Evolutionary conservation across 2,113 vertebrate genomes (phyloP).

Genomic region (Bufo bufo): DNA sequence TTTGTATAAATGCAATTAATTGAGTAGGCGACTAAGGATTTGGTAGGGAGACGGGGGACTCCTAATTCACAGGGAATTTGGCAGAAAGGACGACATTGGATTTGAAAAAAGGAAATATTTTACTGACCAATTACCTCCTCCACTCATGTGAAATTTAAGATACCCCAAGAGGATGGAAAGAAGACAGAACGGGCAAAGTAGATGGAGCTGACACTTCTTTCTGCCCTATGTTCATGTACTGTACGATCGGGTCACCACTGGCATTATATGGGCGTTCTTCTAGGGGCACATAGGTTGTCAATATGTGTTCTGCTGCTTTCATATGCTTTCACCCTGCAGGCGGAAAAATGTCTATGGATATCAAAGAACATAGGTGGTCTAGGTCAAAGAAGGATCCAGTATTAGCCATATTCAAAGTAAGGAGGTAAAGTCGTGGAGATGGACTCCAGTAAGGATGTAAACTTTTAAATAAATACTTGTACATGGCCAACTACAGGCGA

Average conservation of each 20-base stretch:
- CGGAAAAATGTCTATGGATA: background rate
- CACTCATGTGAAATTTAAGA: background rate
- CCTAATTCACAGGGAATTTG: background rate
- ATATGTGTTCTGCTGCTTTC: background rate
- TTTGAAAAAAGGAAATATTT: background rate
- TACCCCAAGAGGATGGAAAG: background rate
- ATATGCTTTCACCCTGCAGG: background rate
- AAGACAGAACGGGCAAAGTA: background rate
- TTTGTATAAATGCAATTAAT: slow-evolving; percentile 38
- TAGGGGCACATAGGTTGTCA: background rate
- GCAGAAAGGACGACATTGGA: background rate
- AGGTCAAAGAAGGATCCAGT: background rate
- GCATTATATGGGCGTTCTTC: background rate
- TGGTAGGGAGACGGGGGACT: background rate
- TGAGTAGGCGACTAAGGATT: slow-evolving; percentile 24
- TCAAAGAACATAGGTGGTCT: background rate
- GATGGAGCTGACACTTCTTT: background rate
- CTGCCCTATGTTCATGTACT: background rate
- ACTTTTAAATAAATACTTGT: too few species aligned
- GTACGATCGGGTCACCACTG: background rate
- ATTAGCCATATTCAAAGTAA: background rate
- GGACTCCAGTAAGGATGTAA: too few species aligned
- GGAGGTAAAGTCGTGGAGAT: too few species aligned
- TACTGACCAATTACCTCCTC: background rate
- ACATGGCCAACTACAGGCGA: too few species aligned